These are phyloP conservation scores for Tetanocera ferruginea DNA, from an alignment of 2,888 invertebrate genomes.

Conservation along the genomic window DNA sequence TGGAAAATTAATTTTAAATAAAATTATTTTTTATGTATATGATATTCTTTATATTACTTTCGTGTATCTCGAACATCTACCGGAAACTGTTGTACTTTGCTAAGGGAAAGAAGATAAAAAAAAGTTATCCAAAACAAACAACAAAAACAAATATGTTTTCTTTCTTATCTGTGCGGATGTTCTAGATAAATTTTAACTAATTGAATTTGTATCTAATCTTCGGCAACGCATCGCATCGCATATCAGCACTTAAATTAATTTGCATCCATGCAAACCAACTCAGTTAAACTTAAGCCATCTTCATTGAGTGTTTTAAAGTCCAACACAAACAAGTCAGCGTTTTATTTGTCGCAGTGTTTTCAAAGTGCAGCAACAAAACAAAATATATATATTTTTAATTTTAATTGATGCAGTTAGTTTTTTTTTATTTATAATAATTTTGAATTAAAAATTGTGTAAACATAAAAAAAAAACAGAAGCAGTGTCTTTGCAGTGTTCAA, in stretches of 20 bases:
- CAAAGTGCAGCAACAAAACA: too few relatives aligned
- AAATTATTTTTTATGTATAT: too few relatives aligned
- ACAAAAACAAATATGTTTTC: neutral
- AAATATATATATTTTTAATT: neutral
- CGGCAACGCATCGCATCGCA: neutral
- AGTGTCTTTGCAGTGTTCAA: too few relatives aligned
- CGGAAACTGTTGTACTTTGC: too few relatives aligned
- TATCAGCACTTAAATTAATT: constrained; percentile 53
- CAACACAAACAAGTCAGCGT: neutral
- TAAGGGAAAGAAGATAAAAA: too few relatives aligned
- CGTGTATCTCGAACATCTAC: too few relatives aligned
- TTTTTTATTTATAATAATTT: neutral
- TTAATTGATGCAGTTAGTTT: neutral
- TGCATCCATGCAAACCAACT: constrained; percentile 43
- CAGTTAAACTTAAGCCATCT: constrained; percentile 23
- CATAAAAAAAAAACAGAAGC: too few relatives aligned
- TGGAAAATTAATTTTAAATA: too few relatives aligned
- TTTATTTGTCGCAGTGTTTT: too few relatives aligned
- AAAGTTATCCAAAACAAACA: neutral
- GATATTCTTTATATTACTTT: too few relatives aligned
- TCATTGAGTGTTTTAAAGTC: neutral
- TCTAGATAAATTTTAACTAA: constrained; percentile 7
- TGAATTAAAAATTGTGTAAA: neutral
- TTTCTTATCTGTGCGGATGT: neutral
- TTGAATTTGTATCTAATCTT: constrained; percentile 10